Percentiles rank a stretch among this genome's conserved stretches.
Conservation (phyloP, 1,140 invertebrate genomes). For the Bombus huntii region DNA sequence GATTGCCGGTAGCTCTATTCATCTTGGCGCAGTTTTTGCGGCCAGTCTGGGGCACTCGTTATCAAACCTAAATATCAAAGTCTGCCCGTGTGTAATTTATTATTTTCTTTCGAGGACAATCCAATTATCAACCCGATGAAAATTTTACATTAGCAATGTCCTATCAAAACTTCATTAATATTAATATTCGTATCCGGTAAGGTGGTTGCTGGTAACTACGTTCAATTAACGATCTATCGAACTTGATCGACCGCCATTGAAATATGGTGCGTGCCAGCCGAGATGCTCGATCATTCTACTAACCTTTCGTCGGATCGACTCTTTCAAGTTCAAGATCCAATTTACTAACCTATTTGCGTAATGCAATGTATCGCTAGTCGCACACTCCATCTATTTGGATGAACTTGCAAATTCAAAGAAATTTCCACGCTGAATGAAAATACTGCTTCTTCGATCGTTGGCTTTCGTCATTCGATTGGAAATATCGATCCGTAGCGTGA, state of each 20-base stretch:
- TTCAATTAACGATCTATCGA: too few relatives aligned
- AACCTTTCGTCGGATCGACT: background rate
- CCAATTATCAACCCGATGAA: background rate
- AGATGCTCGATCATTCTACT: background rate
- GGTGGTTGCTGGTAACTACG: background rate
- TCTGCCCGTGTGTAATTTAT: background rate
- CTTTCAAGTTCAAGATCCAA: background rate
- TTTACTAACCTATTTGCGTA: background rate
- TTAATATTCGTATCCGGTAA: background rate
- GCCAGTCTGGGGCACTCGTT: background rate
- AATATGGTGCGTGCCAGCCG: background rate
- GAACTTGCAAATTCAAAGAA: too few relatives aligned
- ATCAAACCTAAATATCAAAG: slow-evolving; percentile 13
- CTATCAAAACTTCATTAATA: background rate
- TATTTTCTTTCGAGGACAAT: background rate
- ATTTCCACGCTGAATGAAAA: too few relatives aligned
- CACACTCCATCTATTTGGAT: background rate
- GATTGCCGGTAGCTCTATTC: background rate
- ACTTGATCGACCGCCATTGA: background rate
- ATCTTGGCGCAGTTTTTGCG: slow-evolving; percentile 6
- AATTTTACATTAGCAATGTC: background rate
- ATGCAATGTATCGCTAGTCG: background rate
- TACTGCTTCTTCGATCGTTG: too few relatives aligned
- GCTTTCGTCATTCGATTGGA: background rate
- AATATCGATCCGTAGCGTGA: background rate